Evolutionary conservation across 2,113 vertebrate species (phyloP).

Genomic region (Odocoileus hemionus): DNA sequence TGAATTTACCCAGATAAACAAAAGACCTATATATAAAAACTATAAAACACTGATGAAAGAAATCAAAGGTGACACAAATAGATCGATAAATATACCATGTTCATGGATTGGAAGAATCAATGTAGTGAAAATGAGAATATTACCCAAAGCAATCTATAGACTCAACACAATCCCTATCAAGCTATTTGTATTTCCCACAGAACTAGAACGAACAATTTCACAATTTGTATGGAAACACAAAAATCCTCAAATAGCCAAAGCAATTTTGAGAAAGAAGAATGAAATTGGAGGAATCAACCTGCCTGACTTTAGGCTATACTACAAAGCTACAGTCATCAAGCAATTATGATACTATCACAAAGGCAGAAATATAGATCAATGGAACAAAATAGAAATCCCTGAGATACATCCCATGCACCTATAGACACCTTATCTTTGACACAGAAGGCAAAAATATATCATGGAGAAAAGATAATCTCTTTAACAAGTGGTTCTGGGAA

Average conservation of each 20-base stretch:
- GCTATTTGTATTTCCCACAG: background rate
- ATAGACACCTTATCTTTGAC: background rate
- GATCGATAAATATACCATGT: background rate
- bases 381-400: background rate
- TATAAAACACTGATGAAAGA: background rate
- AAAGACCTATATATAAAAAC: background rate
- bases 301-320: background rate
- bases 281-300: background rate
- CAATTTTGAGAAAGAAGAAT: background rate
- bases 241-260: background rate
- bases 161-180: background rate
- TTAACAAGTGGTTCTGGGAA: background rate
- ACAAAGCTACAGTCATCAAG: background rate
- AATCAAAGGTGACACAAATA: background rate
- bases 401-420: background rate
- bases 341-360: background rate
- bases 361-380: background rate
- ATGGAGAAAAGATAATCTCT: background rate
- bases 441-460: background rate
- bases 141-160: background rate
- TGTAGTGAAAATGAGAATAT: background rate
- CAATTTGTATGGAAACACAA: background rate
- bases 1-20: background rate
- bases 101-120: background rate
- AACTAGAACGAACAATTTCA: background rate